Conservation (phyloP, 2,888 invertebrate genomes). For the Mellilla xanthometata region DNA sequence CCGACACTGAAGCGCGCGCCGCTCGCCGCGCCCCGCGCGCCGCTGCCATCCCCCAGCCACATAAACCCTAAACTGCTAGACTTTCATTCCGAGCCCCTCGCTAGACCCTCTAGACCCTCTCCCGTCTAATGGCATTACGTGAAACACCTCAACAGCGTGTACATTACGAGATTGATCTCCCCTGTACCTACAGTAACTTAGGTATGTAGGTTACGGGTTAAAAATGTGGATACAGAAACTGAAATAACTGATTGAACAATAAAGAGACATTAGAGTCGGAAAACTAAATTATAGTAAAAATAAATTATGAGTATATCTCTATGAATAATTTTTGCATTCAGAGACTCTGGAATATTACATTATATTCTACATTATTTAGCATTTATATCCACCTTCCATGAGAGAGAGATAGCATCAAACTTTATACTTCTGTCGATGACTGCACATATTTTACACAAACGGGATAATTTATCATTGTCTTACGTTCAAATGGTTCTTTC, state of each 20-base stretch:
- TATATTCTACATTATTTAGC: no score
- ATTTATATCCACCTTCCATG: no score
- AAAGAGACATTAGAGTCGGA: no score
- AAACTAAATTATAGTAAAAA: no score
- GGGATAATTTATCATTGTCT: slow-evolving; percentile 11
- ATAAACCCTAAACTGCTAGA: slow-evolving; percentile 51
- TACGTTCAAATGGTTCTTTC: slow-evolving; percentile 1
- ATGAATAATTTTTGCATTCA: no score
- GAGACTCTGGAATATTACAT: no score
- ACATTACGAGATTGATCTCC: slow-evolving; percentile 19
- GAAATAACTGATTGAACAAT: no score
- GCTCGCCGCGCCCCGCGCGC: slow-evolving; percentile 40
- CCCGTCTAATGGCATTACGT: slow-evolving; percentile 27
- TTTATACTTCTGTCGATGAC: slow-evolving; percentile 2
- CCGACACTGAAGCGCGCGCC: slow-evolving; percentile 73
- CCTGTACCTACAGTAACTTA: not conserved
- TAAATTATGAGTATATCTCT: no score
- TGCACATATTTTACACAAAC: slow-evolving; percentile 1
- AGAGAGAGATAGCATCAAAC: not conserved
- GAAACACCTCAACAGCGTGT: slow-evolving; percentile 14
- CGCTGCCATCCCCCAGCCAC: slow-evolving; percentile 45
- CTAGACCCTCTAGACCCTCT: slow-evolving; percentile 26
- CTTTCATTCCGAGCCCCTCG: slow-evolving; percentile 45
- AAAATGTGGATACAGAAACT: no score
- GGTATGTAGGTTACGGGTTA: no score